phyloP scores from a whole-genome alignment of 2,113 vertebrate species.

The Crotophaga sulcirostris region DNA sequence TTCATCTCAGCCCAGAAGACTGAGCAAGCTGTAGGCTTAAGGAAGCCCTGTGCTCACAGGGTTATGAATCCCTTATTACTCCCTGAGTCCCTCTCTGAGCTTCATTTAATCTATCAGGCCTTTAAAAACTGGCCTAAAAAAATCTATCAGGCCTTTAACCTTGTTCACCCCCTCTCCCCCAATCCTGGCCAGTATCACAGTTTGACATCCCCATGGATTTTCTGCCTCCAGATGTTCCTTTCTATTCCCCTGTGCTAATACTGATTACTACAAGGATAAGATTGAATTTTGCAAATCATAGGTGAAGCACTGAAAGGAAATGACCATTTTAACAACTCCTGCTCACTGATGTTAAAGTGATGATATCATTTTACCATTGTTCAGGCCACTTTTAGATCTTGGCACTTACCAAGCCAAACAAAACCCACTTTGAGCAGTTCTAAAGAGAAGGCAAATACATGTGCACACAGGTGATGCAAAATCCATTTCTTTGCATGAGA shows the following conservation, averaged over 20 bases:
- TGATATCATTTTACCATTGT: conserved; percentile 18
- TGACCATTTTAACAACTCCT: conserved; percentile 49
- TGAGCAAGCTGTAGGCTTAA: not conserved
- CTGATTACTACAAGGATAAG: not conserved
- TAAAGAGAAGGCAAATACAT: conserved; percentile 61
- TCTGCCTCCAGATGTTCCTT: conserved; percentile 35
- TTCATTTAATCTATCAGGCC: conserved; percentile 41
- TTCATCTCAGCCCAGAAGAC: not conserved
- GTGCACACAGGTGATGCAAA: not conserved
- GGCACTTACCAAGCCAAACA: conserved; percentile 40
- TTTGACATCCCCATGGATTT: conserved; percentile 61
- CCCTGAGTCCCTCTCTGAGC: not conserved
- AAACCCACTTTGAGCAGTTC: conserved; percentile 52
- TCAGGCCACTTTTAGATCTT: conserved; percentile 33
- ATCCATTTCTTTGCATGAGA: conserved; percentile 45
- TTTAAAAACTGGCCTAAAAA: too few species aligned
- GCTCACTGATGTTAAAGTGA: conserved; percentile 48
- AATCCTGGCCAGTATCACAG: not conserved
- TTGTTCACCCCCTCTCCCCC: not conserved
- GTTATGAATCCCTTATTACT: conserved; percentile 22
- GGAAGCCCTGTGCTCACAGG: not conserved
- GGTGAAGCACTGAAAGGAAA: conserved; percentile 57
- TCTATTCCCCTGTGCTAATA: conserved; percentile 27
- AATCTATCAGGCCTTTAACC: conserved; percentile 55
- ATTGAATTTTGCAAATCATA: conserved; percentile 56